A percentile compares a stretch with the other conserved stretches of the same genome.
Conservation (phyloP, 2,888 invertebrate species). For the Calameuta filiformis region DNA sequence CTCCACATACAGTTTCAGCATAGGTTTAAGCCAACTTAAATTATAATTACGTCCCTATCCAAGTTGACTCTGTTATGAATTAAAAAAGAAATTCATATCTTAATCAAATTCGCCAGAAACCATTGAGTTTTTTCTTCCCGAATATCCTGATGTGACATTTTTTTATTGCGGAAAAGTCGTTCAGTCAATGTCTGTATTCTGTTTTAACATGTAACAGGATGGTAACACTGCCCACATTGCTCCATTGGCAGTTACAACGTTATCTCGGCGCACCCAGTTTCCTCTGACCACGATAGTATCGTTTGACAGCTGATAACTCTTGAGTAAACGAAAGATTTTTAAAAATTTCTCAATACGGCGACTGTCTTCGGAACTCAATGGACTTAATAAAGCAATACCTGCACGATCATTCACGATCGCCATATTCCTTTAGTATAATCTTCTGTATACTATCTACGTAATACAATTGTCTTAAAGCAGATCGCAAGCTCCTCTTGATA, state of each 20-base stretch:
- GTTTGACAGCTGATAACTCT: conserved; percentile 34
- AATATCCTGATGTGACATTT: neutral
- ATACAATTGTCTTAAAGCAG: neutral
- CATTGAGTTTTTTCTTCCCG: neutral
- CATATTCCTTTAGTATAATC: neutral
- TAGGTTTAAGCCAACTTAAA: neutral
- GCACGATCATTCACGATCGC: neutral
- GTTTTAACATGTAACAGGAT: neutral
- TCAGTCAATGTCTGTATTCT: neutral
- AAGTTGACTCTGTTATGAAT: too few species aligned
- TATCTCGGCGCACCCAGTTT: conserved; percentile 47
- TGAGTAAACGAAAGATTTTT: neutral
- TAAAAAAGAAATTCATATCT: neutral
- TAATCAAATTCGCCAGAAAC: neutral
- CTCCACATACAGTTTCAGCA: neutral
- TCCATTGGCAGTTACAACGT: conserved; percentile 12
- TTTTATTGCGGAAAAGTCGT: neutral
- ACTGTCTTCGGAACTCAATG: neutral
- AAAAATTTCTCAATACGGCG: too few species aligned
- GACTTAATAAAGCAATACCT: neutral
- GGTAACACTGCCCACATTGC: neutral
- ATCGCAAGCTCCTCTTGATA: neutral
- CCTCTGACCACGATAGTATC: conserved; percentile 37
- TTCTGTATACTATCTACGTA: neutral
- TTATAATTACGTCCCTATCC: neutral